Base-by-base conservation (phyloP, 2,113 vertebrate genomes). In the Eupsittula cactorum region DNA sequence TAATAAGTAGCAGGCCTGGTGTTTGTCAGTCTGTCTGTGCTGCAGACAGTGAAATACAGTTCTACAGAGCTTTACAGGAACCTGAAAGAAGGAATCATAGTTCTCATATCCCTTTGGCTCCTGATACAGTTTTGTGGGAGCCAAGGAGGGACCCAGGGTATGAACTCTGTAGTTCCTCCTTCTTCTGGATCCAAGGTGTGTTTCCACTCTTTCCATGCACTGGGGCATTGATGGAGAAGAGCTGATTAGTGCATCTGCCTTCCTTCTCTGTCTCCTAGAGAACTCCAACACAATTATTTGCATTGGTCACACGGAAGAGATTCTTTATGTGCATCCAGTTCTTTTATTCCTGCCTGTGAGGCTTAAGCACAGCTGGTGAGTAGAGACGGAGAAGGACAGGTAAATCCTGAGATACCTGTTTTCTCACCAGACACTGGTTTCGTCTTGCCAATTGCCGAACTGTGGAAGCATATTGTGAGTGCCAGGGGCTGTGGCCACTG, bases 401-500 rank as follows among this genome's bases (percentile, higher is more conserved):
- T 90, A 82, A 93, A 88, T 64, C 78, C 85, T 62, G 70, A 92
- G 75, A 92, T 39, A 79, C 62, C 47, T 1, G 57, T 76, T 85
- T 0, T 0, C 59, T 80, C 78, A 82, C 49, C 57, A 68, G 78
- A 76, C 85, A 93, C 78, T 52, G 88, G 88, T 95, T 95, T 82
- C 4, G 1, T 82, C 79, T 73, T 20, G 2, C 67, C 1, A 41
- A 49, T 35, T 92, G 59, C 44, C 71, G 70, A 62, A 73, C 78
- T 94, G 82, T 88, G 57, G 88, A 86, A 95, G 77, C 89, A 69
- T 79, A 78, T 68, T 65, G 77, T 73, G 74, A 91, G 31, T 75
- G 70, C 87, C 87, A 85, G 74, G 53, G 89, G 74, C 86, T 89
- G 77, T 79, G 62, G 91, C 37, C 83, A 91, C 44, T 53, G 24